Percentiles rank a stretch among this genome's conserved stretches.
phyloP scores from a whole-genome alignment of 2,797 vertebrate genomes.

The Phoeniculus purpureus region DNA sequence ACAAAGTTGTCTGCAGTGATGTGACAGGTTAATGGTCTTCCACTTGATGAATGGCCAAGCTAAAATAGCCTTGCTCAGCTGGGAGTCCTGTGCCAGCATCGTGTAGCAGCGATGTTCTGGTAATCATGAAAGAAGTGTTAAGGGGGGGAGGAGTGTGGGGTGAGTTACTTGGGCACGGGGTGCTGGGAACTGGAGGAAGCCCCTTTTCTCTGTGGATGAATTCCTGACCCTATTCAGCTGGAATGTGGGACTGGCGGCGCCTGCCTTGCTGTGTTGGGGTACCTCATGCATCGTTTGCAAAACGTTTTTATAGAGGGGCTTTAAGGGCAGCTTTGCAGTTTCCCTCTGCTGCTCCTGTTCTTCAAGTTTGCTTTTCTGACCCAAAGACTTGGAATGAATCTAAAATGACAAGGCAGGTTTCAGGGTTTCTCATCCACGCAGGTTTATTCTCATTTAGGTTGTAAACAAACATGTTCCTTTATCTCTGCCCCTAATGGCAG shows the following conservation, averaged over 20 bases:
- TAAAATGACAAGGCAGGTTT: neutral
- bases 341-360: neutral
- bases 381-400: neutral
- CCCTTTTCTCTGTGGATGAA: neutral
- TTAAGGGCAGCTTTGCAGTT: neutral
- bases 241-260: neutral
- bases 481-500: conserved; percentile 30
- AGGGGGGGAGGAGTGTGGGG: neutral
- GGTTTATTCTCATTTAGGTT: conserved; percentile 40
- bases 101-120: neutral
- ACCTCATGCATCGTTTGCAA: neutral
- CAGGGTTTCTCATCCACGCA: neutral
- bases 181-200: neutral
- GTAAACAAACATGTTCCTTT: conserved; percentile 51
- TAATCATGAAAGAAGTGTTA: neutral
- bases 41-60: neutral
- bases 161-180: neutral
- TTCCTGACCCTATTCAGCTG: neutral
- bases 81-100: neutral
- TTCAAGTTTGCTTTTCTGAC: neutral
- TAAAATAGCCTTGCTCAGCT: conserved; percentile 30
- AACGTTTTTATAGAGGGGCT: neutral
- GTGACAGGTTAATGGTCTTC: conserved; percentile 27
- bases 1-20: neutral
- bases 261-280: neutral